These are phyloP conservation scores for Camptogramma bilineatum DNA, from an alignment of 2,888 invertebrate species.

Conservation along the genomic window DNA sequence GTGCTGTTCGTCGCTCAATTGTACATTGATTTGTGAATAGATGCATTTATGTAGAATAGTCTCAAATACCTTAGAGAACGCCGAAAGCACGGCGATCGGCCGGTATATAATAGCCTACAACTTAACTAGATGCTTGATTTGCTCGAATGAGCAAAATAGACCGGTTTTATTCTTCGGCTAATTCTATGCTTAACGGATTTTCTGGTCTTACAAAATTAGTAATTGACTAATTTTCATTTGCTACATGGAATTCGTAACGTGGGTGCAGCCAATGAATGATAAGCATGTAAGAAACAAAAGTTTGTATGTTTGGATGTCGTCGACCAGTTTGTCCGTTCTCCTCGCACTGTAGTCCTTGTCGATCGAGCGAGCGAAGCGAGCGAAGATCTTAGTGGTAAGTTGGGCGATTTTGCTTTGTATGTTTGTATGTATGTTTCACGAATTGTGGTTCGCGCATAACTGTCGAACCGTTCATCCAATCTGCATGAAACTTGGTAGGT, in stretches of 20 bases:
- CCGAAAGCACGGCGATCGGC: too few species aligned
- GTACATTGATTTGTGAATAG: too few species aligned
- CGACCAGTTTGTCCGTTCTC: not conserved
- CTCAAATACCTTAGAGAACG: too few species aligned
- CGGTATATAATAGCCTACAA: not conserved
- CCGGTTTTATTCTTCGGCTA: not conserved
- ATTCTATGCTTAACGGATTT: not conserved
- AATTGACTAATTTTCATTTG: conserved; percentile 1
- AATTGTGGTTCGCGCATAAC: too few species aligned
- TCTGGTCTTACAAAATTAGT: not conserved
- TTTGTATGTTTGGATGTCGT: not conserved
- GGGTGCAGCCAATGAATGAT: not conserved
- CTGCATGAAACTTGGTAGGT: too few species aligned
- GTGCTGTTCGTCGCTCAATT: too few species aligned
- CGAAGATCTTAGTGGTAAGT: too few species aligned
- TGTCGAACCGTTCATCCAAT: too few species aligned
- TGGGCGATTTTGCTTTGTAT: too few species aligned
- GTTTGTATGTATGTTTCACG: too few species aligned
- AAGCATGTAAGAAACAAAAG: not conserved
- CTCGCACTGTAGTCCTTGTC: not conserved
- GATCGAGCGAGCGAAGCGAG: too few species aligned
- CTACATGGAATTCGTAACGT: not conserved
- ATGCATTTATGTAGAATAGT: too few species aligned
- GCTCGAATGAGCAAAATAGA: not conserved
- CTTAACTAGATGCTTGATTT: not conserved